A percentile compares a stretch with the other conserved stretches of the same genome.
Conservation (phyloP, 1,140 invertebrate genomes). For the Ruditapes philippinarum region DNA sequence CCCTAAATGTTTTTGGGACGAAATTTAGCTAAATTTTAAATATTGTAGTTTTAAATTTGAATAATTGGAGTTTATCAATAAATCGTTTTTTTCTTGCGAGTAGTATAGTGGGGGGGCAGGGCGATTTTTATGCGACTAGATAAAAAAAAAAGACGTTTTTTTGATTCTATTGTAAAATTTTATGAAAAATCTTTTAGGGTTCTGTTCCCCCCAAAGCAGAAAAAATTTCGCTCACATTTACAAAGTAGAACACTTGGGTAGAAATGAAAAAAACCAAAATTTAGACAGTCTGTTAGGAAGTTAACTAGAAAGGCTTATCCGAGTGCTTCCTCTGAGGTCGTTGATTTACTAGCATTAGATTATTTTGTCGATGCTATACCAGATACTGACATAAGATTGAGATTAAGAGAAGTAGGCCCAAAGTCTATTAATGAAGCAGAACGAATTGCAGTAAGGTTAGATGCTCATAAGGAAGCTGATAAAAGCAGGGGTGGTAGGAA, state of each 20-base stretch:
- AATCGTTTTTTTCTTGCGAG: conserved; percentile 54
- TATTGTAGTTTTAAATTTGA: conserved; percentile 47
- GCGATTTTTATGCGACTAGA: conserved; percentile 38
- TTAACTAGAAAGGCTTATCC: conserved; percentile 60
- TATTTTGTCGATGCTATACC: conserved; percentile 66
- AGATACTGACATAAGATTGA: conserved; percentile 58
- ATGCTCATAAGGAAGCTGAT: conserved; percentile 39
- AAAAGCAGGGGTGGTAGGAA: neutral
- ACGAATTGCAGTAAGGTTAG: conserved; percentile 53
- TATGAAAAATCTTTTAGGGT: conserved; percentile 30
- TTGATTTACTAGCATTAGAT: conserved; percentile 55
- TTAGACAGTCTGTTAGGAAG: conserved; percentile 58
- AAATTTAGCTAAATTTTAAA: conserved; percentile 45
- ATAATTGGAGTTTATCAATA: conserved; percentile 29
- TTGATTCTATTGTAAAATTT: conserved; percentile 25
- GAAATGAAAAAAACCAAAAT: conserved; percentile 46
- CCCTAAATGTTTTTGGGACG: conserved; percentile 41
- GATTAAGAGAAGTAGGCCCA: conserved; percentile 63
- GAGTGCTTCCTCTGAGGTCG: conserved; percentile 37
- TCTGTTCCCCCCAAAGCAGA: conserved; percentile 11
- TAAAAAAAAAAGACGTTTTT: neutral
- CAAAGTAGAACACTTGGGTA: conserved; percentile 29
- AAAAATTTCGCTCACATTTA: conserved; percentile 49
- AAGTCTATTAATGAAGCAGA: conserved; percentile 49
- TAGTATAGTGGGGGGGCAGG: conserved; percentile 42